Base-by-base conservation (phyloP, 2,113 vertebrate species). In the Saccopteryx bilineata region DNA sequence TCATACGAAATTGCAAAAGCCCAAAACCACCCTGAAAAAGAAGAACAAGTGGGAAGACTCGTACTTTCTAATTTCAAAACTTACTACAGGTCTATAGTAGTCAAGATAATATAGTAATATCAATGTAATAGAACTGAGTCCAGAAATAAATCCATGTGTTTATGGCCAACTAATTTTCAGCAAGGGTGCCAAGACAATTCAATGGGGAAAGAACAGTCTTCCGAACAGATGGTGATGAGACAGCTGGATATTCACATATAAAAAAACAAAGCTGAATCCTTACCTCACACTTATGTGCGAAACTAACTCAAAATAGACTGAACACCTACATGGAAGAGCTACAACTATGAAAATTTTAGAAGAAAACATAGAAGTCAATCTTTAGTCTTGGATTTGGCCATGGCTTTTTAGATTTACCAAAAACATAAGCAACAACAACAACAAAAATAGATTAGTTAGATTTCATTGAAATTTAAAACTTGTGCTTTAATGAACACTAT, bases 21-120 rank as follows among this genome's bases (percentile, higher is more conserved):
- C 31, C 56, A 83, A 81, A 91, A 61, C 21, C 56, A 52, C 79
- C 78, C 24, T 88, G 15, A 78, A 48, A 96, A 80, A 80, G 23
- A 52, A 54, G n/a, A 56, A 71, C 14, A 71, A 91, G 84, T 1
- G 31, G 61, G 82, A 66, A 61, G 46, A 61, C 19, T 68, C 56
- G 75, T 10, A 46, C 33, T 52, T 82, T n/a, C 50, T 46, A 46
- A n/a, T 88, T 56, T 95, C 12, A 92, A 19, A 76, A 80, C 26
- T 80, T 31, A 46, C 46, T 69, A 69, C 19, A 88, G 83, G 60
- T 28, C 18, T 63, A 46, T 1, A 63, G 19, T 46, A 88, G 76
- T 54, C 23, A n/a, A 76, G 52, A 80, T 7, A 68, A 33, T 68
- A 31, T 74, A 60, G 66, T 33, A 61, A 66, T 65, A 48, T 80